Conservation (phyloP, 2,888 invertebrate genomes). For the Eupithecia inturbata region DNA sequence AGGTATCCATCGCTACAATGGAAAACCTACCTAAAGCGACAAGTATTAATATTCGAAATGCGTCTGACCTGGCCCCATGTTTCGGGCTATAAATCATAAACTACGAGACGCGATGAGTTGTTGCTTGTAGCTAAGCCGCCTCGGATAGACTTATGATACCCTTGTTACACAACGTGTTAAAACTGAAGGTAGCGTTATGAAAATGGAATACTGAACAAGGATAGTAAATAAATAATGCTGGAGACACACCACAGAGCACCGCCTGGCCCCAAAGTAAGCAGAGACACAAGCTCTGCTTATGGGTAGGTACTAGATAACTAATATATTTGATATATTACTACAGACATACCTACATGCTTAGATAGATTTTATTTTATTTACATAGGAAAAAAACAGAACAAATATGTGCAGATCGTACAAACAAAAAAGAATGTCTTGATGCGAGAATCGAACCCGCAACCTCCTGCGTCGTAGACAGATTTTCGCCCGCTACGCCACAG, state of each 20-base stretch:
- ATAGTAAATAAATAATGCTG: background rate
- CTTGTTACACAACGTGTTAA: conserved; percentile 4
- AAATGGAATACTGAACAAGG: background rate
- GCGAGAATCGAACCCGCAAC: background rate
- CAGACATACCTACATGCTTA: too few species aligned
- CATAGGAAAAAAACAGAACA: too few species aligned
- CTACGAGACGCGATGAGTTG: conserved; percentile 22
- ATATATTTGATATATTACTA: too few species aligned
- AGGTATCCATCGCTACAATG: background rate
- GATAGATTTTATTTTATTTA: too few species aligned
- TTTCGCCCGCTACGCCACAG: background rate
- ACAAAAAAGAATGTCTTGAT: too few species aligned
- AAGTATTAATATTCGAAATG: conserved; percentile 46
- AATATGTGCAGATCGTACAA: too few species aligned
- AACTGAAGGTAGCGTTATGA: conserved; percentile 2
- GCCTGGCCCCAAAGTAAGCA: too few species aligned
- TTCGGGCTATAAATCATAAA: conserved; percentile 32
- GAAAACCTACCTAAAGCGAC: conserved; percentile 9
- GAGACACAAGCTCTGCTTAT: too few species aligned
- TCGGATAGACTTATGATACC: conserved; percentile 11
- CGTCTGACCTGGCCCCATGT: conserved; percentile 43
- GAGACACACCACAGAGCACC: too few species aligned
- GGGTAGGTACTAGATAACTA: too few species aligned
- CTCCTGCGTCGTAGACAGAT: background rate
- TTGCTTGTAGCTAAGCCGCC: conserved; percentile 15